Evolutionary conservation across 2,113 vertebrate genomes (phyloP).

Genomic region (Fulica atra): DNA sequence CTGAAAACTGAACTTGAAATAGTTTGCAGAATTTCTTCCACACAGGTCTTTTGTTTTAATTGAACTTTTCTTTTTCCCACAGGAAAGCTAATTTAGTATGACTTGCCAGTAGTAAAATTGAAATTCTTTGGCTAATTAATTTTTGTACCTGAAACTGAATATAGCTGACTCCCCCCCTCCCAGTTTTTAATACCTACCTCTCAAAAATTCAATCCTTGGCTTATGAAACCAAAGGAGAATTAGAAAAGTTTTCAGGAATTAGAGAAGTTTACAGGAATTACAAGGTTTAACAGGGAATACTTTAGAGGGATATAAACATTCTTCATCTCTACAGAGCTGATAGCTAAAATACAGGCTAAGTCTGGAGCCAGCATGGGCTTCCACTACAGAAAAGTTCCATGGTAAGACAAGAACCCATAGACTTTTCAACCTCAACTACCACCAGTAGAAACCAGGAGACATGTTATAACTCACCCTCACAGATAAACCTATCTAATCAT

Average conservation of each 20-base stretch:
- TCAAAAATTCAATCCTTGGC: background rate
- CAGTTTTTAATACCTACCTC: background rate
- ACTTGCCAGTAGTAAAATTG: constrained; percentile 31
- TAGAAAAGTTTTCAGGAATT: background rate
- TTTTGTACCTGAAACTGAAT: constrained; percentile 40
- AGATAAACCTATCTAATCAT: too few species aligned
- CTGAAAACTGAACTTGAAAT: constrained; percentile 19
- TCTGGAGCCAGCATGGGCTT: background rate
- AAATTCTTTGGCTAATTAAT: constrained; percentile 54
- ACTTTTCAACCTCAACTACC: background rate
- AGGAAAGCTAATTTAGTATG: constrained; percentile 48
- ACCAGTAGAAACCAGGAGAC: background rate
- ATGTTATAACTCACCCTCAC: fast-evolving
- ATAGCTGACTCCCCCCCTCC: background rate
- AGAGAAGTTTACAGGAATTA: background rate
- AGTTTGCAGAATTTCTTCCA: constrained; percentile 18
- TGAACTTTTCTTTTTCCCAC: constrained; percentile 38
- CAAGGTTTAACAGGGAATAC: background rate
- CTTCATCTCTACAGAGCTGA: background rate
- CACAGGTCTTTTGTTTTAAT: constrained; percentile 42
- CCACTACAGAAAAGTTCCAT: background rate
- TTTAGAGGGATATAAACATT: background rate
- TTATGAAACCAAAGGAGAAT: background rate
- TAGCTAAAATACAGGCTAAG: background rate
- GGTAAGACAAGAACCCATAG: background rate